A percentile compares a stretch with the other conserved stretches of the same genome.
Evolutionary conservation across 2,888 invertebrate species (phyloP).

Genomic region (Amblyteles armatorius): DNA sequence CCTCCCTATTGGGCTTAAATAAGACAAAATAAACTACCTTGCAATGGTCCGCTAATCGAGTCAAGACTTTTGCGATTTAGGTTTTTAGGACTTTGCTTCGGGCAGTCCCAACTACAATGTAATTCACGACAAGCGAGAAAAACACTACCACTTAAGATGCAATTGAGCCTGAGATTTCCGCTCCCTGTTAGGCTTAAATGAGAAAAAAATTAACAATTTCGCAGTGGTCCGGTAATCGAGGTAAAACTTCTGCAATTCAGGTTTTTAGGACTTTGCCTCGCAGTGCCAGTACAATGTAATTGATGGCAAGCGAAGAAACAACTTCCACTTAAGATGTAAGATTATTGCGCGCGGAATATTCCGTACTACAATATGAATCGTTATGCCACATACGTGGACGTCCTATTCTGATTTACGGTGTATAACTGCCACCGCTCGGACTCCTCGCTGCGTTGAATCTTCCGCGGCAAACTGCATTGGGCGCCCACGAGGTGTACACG

Average conservation of each 20-base stretch:
- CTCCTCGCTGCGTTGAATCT: conserved; percentile 43
- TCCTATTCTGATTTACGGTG: conserved; percentile 65
- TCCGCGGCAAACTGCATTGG: conserved; percentile 14
- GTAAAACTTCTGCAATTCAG: not conserved
- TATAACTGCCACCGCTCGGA: conserved; percentile 64
- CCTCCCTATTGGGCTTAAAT: no score
- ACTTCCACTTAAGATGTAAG: conserved; percentile 62
- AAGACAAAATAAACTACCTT: no score
- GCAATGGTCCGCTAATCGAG: no score
- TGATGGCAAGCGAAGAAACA: conserved; percentile 50
- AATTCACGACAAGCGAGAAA: no score
- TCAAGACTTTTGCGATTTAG: no score
- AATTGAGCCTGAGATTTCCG: no score
- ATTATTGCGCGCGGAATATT: conserved; percentile 55
- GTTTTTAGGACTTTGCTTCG: no score
- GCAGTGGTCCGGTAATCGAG: not conserved
- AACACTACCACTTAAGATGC: no score
- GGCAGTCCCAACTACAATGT: no score
- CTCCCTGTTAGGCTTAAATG: no score
- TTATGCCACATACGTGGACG: conserved; percentile 58
- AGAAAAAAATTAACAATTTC: no score
- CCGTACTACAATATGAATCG: conserved; percentile 54
- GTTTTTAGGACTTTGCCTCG: conserved; percentile 4
- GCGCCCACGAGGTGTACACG: not conserved
- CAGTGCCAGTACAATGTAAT: conserved; percentile 9